These are phyloP conservation scores for Penelope pileata DNA, from an alignment of 2,113 vertebrate genomes.

Conservation along the genomic window DNA sequence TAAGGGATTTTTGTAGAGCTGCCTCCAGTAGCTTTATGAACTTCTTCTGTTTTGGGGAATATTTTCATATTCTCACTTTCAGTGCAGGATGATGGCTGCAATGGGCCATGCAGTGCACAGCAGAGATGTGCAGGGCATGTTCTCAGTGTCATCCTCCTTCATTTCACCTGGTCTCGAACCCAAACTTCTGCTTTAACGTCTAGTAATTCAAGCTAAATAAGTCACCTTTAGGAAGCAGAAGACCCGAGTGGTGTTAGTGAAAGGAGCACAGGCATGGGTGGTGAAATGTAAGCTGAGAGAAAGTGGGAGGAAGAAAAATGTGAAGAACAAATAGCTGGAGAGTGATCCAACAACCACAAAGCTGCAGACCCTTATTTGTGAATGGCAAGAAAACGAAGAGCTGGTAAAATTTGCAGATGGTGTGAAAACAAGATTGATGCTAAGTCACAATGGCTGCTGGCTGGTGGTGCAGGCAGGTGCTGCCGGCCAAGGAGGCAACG, in stretches of 20 bases:
- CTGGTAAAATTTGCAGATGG: not conserved
- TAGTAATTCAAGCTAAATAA: not conserved
- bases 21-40: not conserved
- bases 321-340: slow-evolving; percentile 14
- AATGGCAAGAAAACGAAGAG: not conserved
- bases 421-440: not conserved
- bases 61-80: not conserved
- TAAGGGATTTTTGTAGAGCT: not conserved
- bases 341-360: not conserved
- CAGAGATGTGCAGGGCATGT: not conserved
- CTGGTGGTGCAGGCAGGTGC: not conserved
- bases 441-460: not conserved
- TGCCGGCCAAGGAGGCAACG: not conserved
- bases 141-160: not conserved
- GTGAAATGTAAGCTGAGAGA: slow-evolving; percentile 45
- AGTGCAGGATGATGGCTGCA: accelerated
- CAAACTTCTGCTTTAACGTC: not conserved
- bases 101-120: not conserved
- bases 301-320: slow-evolving; percentile 47
- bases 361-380: not conserved
- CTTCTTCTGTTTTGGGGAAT: not conserved
- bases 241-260: not conserved
- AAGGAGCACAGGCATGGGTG: not conserved
- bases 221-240: slow-evolving; percentile 4
- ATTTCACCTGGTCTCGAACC: not conserved